Evolutionary conservation across 1,140 invertebrate genomes (phyloP), one percentile per base, ranked within the genome.

Genomic region (Rhysida immarginata): DNA sequence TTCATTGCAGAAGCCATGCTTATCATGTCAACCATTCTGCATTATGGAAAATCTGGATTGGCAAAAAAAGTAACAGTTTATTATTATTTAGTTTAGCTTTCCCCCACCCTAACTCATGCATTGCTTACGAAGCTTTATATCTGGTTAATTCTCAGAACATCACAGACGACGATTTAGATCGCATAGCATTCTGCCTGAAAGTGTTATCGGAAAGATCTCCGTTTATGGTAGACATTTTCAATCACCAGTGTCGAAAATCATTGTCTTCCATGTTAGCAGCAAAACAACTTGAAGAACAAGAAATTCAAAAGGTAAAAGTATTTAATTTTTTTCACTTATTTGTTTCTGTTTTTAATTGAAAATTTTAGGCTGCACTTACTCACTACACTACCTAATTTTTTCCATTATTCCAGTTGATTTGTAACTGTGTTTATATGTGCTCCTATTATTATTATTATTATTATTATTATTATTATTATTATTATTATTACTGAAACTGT

Each of bases 91-190:
- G 29, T 35, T 35, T 35, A 8, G 5, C 16, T 35, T 35, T 35
- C 29, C 29, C n/a, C n/a, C n/a, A n/a, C n/a, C n/a, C n/a, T n/a
- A n/a, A n/a, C n/a, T 50, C 11, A 26, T n/a, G n/a, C n/a, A n/a
- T 53, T 20, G 8, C 51, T 2, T 49, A 54, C 14, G 20, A 23
- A 2, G 20, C 2, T 41, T 54, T 43, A 25, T 25, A 58, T 50
- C 49, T 54, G 2, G n/a, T n/a, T n/a, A 1, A 16, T 16, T 53
- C 53, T 24, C 21, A 63, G 61, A 58, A 56, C 0, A 93, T 98
- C 56, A 97, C 91, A 5, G 91, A 97, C 67, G 96, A 98, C 70
- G 95, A 98, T 70, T 73, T 80, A 25, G 94, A 98, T 67, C 81
- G 92, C 63, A 81, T 95, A 26, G 81, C 86, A n/a, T 72, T 90